Evolutionary conservation across 1,140 invertebrate genomes (phyloP).

Genomic region (Cepaea nemoralis): DNA sequence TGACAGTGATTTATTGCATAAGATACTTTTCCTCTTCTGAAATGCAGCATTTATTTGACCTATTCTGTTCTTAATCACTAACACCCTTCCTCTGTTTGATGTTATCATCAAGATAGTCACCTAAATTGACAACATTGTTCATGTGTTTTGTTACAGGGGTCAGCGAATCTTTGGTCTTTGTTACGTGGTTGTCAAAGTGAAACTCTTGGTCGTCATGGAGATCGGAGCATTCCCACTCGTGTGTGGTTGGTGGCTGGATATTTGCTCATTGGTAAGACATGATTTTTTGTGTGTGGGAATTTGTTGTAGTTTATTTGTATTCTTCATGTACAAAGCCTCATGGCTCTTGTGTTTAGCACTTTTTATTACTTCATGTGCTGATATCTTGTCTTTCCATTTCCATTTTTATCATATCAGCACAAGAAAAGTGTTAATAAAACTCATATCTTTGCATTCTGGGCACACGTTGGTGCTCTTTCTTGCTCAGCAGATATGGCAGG

Average conservation of each 20-base stretch:
- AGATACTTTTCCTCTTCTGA: too few species aligned
- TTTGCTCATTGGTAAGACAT: conserved; percentile 87
- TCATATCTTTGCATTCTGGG: too few species aligned
- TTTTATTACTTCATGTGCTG: background rate
- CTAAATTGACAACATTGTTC: background rate
- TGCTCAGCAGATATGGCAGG: too few species aligned
- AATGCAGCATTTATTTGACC: too few species aligned
- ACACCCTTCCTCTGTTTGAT: too few species aligned
- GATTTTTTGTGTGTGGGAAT: background rate
- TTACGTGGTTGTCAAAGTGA: conserved; percentile 96
- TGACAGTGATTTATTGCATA: too few species aligned
- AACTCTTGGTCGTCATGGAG: conserved; percentile 91
- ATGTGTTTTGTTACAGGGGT: conserved; percentile 70
- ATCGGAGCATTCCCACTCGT: conserved; percentile 96
- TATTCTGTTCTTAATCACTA: too few species aligned
- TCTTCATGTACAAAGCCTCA: background rate
- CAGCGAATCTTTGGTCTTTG: conserved; percentile 91
- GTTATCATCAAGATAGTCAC: too few species aligned
- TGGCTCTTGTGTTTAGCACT: background rate
- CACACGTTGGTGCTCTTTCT: too few species aligned
- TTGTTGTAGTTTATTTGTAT: background rate
- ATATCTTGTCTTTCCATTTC: too few species aligned
- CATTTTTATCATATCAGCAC: too few species aligned
- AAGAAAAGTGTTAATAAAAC: too few species aligned
- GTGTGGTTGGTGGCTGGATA: conserved; percentile 99